Evolutionary conservation across 1,140 invertebrate genomes (phyloP).

Genomic region (Drosophila insularis): DNA sequence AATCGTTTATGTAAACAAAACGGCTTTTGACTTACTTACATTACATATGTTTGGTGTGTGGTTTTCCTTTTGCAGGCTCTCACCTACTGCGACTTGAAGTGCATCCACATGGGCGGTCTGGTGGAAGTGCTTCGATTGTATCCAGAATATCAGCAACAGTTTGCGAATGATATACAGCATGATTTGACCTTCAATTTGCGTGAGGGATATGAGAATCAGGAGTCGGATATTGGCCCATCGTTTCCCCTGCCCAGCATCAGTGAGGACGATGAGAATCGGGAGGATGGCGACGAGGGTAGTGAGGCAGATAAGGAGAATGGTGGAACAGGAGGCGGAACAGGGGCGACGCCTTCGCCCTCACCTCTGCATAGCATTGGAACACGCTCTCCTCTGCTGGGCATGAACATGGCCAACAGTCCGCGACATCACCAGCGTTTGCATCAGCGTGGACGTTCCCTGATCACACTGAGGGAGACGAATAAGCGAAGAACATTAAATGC

Average conservation of each 20-base stretch:
- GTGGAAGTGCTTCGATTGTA: slow-evolving; percentile 95
- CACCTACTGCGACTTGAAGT: slow-evolving; percentile 98
- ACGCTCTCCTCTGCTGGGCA: slow-evolving; percentile 65
- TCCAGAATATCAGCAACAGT: slow-evolving; percentile 96
- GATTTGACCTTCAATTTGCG: slow-evolving; percentile 97
- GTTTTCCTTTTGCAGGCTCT: slow-evolving; percentile 85
- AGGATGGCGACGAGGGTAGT: slow-evolving; percentile 85
- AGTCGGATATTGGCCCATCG: slow-evolving; percentile 91
- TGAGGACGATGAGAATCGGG: slow-evolving; percentile 94
- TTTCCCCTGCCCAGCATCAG: slow-evolving; percentile 94
- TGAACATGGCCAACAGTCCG: slow-evolving; percentile 58
- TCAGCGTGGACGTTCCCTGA: slow-evolving; percentile 76
- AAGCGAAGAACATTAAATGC: slow-evolving; percentile 85
- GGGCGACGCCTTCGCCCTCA: slow-evolving; percentile 79
- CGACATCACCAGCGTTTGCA: slow-evolving; percentile 63
- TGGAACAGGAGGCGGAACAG: slow-evolving; percentile 50
- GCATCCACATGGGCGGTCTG: slow-evolving; percentile 94
- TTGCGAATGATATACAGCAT: slow-evolving; percentile 96
- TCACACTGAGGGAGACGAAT: slow-evolving; percentile 85
- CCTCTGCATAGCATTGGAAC: slow-evolving; percentile 82
- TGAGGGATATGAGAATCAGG: slow-evolving; percentile 95
- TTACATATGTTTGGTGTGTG: slow-evolving; percentile 24
- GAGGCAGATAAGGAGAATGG: slow-evolving; percentile 60
- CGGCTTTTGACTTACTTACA: slow-evolving; percentile 38
- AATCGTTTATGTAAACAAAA: slow-evolving; percentile 60